These are phyloP conservation scores for Podiceps cristatus DNA, from an alignment of 2,113 vertebrate species.

Conservation along the genomic window DNA sequence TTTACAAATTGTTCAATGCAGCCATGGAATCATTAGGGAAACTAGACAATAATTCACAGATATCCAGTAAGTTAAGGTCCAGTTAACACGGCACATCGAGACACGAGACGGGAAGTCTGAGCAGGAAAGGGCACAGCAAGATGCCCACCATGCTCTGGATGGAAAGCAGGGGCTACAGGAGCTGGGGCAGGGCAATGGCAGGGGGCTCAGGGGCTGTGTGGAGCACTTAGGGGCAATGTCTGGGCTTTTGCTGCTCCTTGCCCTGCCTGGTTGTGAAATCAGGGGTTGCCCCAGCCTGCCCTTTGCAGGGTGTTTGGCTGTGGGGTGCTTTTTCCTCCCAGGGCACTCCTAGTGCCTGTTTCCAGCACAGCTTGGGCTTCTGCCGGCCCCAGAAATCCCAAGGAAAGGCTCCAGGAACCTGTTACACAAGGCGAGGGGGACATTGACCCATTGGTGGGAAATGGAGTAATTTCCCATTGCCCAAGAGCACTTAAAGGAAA, in stretches of 20 bases:
- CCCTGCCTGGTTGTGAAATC: rapidly evolving
- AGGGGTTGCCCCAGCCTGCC: not conserved
- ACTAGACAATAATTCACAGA: not conserved
- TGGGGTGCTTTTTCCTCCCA: rapidly evolving
- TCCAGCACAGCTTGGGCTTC: not conserved
- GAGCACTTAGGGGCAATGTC: rapidly evolving
- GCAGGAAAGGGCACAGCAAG: not conserved
- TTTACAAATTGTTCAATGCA: not conserved
- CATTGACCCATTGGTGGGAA: not conserved
- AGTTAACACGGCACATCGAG: rapidly evolving
- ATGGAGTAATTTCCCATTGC: constrained; percentile 43
- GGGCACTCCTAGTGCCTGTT: not conserved
- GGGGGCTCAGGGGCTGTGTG: not conserved
- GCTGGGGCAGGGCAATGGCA: not conserved
- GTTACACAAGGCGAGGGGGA: not conserved
- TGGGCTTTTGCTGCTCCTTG: not conserved
- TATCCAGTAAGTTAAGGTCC: not conserved
- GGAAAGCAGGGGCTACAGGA: not conserved
- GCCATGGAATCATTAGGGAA: not conserved
- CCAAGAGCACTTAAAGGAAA: constrained; percentile 4
- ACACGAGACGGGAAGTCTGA: not conserved
- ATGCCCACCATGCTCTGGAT: not conserved
- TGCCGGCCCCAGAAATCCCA: not conserved
- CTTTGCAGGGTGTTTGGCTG: not conserved
- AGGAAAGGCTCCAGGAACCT: not conserved